These are phyloP conservation scores for Florisuga fusca DNA, from an alignment of 2,797 vertebrate genomes.

Conservation along the genomic window DNA sequence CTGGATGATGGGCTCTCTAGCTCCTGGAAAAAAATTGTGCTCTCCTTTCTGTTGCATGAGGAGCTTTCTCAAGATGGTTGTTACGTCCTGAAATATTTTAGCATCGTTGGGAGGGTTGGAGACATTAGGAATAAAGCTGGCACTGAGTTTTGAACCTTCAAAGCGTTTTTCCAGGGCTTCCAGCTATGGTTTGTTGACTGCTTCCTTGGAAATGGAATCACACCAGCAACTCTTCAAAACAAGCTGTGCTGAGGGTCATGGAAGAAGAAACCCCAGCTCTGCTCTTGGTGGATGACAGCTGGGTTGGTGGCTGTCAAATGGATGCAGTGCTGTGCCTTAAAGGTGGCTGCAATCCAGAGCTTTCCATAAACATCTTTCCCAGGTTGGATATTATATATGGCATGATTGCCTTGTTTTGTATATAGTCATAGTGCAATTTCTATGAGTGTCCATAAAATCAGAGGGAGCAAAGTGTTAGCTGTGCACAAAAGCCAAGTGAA, in stretches of 20 bases:
- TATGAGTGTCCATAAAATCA: background rate
- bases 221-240: background rate
- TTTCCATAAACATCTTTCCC: background rate
- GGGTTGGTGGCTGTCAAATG: background rate
- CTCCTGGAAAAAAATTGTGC: background rate
- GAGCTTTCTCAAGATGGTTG: accelerated
- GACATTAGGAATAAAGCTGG: background rate
- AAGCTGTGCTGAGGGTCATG: background rate
- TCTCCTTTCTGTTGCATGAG: background rate
- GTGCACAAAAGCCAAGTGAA: background rate
- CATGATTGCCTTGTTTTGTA: background rate
- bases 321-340: background rate
- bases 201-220: background rate
- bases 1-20: background rate
- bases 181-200: background rate
- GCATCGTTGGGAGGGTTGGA: background rate
- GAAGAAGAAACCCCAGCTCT: background rate
- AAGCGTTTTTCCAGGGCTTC: background rate
- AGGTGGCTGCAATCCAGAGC: background rate
- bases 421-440: background rate
- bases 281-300: background rate
- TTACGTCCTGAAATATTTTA: background rate
- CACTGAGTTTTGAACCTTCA: background rate
- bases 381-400: background rate
- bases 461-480: background rate